Evolutionary conservation across 2,113 vertebrate species (phyloP).

Genomic region (Aix galericulata): DNA sequence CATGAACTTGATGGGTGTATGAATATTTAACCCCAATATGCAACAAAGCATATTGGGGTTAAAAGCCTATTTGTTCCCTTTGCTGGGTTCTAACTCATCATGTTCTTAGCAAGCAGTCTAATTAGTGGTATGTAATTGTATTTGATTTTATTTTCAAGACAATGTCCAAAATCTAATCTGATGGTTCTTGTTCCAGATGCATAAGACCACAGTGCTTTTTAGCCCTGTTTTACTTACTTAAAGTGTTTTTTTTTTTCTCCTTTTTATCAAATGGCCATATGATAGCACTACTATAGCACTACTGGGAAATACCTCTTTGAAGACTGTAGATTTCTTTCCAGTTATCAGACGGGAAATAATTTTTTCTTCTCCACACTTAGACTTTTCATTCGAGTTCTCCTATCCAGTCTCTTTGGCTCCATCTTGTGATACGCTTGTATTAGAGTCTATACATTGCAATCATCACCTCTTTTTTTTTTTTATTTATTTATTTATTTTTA

Average conservation of each 20-base stretch:
- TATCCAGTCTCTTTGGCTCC: constrained; percentile 70
- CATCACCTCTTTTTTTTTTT: neutral
- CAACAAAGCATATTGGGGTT: neutral
- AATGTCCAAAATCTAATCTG: neutral
- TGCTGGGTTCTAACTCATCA: neutral
- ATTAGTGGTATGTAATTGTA: neutral
- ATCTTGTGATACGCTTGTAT: constrained; percentile 59
- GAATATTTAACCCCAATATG: neutral
- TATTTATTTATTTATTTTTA: neutral
- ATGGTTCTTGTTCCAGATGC: neutral
- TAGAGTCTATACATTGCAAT: neutral
- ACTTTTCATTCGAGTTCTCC: neutral
- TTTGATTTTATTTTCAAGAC: neutral
- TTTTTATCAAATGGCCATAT: neutral
- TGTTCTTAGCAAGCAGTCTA: neutral
- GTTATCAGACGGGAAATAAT: neutral
- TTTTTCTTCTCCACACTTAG: neutral
- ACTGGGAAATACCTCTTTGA: neutral
- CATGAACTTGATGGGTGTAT: neutral
- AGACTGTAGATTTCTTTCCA: neutral
- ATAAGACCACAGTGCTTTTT: neutral
- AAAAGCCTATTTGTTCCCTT: neutral
- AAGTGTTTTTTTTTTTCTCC: neutral
- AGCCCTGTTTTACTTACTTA: neutral
- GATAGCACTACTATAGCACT: constrained; percentile 18